phyloP scores from a whole-genome alignment of 2,888 invertebrate genomes.

The Tiphia femorata region DNA sequence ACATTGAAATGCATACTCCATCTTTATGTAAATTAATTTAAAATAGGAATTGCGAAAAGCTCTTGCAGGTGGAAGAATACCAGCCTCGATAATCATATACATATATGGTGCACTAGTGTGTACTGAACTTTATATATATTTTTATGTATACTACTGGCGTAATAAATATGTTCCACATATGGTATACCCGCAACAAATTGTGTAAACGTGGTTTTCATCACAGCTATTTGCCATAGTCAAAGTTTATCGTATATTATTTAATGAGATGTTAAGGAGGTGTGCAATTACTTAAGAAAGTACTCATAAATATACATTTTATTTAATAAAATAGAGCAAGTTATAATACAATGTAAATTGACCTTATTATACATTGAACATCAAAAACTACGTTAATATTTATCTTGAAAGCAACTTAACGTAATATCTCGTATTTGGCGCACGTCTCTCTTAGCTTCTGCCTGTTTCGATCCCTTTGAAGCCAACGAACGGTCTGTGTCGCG shows the following conservation, averaged over 20 bases:
- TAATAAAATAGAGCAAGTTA: constrained; percentile 43
- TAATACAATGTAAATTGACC: constrained; percentile 24
- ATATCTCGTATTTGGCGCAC: not conserved
- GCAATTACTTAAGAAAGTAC: constrained; percentile 2
- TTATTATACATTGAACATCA: constrained; percentile 13
- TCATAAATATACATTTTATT: constrained; percentile 53
- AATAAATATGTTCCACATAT: constrained; percentile 35
- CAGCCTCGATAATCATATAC: constrained; percentile 1
- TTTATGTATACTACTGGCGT: constrained; percentile 25
- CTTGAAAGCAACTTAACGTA: constrained; percentile 3
- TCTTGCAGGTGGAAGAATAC: not conserved
- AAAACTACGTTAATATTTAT: too few species aligned
- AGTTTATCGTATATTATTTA: too few species aligned
- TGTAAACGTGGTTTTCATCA: too few species aligned
- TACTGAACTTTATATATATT: constrained; percentile 14
- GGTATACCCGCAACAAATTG: too few species aligned
- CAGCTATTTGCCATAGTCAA: too few species aligned
- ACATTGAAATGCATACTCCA: constrained; percentile 11
- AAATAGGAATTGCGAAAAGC: constrained; percentile 2
- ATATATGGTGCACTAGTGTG: constrained; percentile 22
- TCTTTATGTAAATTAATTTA: constrained; percentile 18
- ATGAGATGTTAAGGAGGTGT: not conserved
- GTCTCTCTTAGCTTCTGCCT: not conserved
- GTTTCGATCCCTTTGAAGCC: not conserved
- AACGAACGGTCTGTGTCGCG: not conserved